Percentiles rank a stretch among this genome's conserved stretches.
phyloP scores from a whole-genome alignment of 1,140 invertebrate species.

The Brevipalpus yothersi region DNA sequence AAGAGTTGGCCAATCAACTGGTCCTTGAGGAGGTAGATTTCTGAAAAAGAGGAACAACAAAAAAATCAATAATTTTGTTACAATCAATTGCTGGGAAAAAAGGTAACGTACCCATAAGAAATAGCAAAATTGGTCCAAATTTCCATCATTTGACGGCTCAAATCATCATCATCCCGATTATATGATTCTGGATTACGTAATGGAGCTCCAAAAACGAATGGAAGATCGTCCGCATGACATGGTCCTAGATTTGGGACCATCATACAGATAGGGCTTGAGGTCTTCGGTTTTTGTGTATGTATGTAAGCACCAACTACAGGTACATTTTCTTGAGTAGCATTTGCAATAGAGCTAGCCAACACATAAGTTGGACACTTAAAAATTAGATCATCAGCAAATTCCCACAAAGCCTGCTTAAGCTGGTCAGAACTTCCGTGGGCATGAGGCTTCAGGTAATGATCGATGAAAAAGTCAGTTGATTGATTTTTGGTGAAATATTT shows the following conservation, averaged over 20 bases:
- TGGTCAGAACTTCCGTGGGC: background rate
- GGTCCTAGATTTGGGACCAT: background rate
- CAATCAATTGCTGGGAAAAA: background rate
- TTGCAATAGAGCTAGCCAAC: background rate
- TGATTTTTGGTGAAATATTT: no score
- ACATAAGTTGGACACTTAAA: background rate
- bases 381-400: background rate
- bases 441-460: no score
- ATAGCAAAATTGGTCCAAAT: background rate
- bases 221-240: background rate
- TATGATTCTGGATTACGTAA: background rate
- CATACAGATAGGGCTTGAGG: background rate
- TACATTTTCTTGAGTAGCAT: background rate
- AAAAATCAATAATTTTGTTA: background rate
- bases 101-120: background rate
- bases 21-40: background rate
- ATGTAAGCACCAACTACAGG: background rate
- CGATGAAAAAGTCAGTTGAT: no score
- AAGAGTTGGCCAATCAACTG: background rate
- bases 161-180: background rate
- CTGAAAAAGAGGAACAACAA: background rate
- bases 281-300: background rate
- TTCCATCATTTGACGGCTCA: background rate
- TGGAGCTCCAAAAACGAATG: background rate
- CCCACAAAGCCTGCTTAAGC: conserved; percentile 19